Evolutionary conservation across 2,888 invertebrate species (phyloP).

Genomic region (Nephrotoma flavescens): DNA sequence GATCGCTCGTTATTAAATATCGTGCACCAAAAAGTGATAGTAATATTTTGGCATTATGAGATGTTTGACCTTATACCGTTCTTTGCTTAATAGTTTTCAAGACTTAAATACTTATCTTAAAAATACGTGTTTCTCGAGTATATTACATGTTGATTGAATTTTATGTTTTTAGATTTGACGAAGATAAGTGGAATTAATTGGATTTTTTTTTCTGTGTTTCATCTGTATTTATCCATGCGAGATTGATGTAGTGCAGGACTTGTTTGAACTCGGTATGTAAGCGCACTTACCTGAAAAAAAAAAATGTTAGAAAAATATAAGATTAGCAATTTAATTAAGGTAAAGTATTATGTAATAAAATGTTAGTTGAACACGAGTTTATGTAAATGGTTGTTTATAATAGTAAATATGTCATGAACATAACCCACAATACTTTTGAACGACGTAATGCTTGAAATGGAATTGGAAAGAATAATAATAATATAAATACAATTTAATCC

Average conservation of each 20-base stretch:
- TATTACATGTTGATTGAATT: neutral
- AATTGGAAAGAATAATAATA: too few species aligned
- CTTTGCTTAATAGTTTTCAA: neutral
- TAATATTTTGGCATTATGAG: neutral
- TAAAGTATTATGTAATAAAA: neutral
- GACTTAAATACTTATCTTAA: neutral
- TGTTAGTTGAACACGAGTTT: neutral
- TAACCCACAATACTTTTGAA: too few species aligned
- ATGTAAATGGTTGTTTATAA: too few species aligned
- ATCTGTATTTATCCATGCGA: neutral
- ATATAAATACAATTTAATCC: too few species aligned
- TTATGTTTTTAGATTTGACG: neutral
- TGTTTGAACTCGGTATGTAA: neutral
- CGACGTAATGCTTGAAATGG: too few species aligned
- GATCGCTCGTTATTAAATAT: neutral
- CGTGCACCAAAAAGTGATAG: neutral
- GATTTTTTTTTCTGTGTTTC: neutral
- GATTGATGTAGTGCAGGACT: neutral
- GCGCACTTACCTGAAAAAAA: neutral
- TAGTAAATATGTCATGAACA: too few species aligned
- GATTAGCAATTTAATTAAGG: neutral
- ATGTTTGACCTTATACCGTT: neutral
- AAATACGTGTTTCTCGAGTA: neutral
- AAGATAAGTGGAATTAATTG: neutral
- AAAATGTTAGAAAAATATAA: neutral